Percentiles rank a stretch among this genome's conserved stretches.
Conservation (phyloP, 1,140 invertebrate genomes). For the Leptonema lineaticorne region DNA sequence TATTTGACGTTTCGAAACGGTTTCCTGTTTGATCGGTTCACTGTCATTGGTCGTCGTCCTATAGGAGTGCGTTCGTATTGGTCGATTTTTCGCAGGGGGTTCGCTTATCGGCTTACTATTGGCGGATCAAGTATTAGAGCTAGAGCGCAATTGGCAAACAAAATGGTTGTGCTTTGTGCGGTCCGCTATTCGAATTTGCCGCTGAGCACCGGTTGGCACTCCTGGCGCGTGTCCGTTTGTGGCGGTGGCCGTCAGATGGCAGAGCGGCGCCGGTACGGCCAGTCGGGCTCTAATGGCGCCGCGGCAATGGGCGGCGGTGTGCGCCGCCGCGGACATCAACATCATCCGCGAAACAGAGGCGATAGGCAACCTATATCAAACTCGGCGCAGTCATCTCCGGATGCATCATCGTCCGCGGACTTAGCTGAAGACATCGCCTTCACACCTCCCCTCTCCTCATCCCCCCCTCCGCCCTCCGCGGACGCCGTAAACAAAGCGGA, state of each 20-base stretch:
- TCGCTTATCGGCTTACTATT: neutral
- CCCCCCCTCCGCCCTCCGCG: constrained; percentile 46
- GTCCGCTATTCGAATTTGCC: constrained; percentile 28
- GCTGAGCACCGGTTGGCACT: constrained; percentile 17
- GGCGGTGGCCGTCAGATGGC: constrained; percentile 31
- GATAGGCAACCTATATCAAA: constrained; percentile 47
- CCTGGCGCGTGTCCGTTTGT: constrained; percentile 1
- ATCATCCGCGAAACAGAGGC: constrained; percentile 64
- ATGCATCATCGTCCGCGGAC: constrained; percentile 48
- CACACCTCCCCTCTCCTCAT: constrained; percentile 52
- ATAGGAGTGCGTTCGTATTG: neutral
- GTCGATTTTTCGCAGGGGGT: neutral
- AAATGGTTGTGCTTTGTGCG: neutral
- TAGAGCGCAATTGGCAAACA: neutral
- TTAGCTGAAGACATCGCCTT: constrained; percentile 59
- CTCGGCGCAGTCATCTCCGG: constrained; percentile 53
- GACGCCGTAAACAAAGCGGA: constrained; percentile 38
- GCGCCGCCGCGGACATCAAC: constrained; percentile 75
- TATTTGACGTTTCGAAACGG: too few relatives aligned
- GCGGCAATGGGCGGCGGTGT: constrained; percentile 44
- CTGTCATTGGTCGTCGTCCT: neutral
- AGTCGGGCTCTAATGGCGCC: constrained; percentile 31
- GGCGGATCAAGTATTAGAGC: neutral
- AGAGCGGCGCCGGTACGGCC: constrained; percentile 21
- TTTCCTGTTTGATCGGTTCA: neutral